Base-by-base conservation (phyloP, 2,888 invertebrate species). In the Hyppa rectilinea region DNA sequence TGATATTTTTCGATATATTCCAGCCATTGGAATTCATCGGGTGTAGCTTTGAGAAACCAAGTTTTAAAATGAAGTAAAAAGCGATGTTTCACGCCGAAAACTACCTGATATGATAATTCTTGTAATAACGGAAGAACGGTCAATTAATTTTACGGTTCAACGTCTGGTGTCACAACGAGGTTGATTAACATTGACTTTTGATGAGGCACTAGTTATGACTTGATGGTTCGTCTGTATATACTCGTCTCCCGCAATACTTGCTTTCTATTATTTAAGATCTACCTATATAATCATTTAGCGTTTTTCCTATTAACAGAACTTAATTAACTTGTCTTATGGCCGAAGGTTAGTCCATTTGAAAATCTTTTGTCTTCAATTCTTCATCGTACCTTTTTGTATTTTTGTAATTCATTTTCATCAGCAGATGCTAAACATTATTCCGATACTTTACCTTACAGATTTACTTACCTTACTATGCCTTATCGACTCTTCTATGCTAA, bases 51-150 rank as follows among this genome's bases (percentile, higher is more conserved):
- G 38, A 40, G 62, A 75, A 80, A 75, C 60, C 65, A 72, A 77
- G 56, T 60, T 81, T 71, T 67, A 61, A 62, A 83, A 78, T 74
- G 66, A 75, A 76, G 69, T 76, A 78, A 68, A 76, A 79, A 62
- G 55, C 60, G 55, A 53, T 62, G 62, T 73, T 83, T 83, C 76
- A 85, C 85, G 78, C 83, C 85, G 62, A 72, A 71, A 65, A 62
- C 83, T 43, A 73, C 64, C 78, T 62, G 76, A 71, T 85, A 86
- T 85, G 85, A 80, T 87, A 88, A 87, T 89, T 84, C 73, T 56
- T 43, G 71, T 83, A 84, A 85, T 85, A 83, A 83, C 89, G 88
- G 89, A 87, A 87, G 87, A 83, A 67, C 70, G 56, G 61, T 71
- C 82, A 71, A 85, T 85, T 87, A 85, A 80, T 75, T 83, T 78